Evolutionary conservation across 2,888 invertebrate species (phyloP).

Genomic region (Philhelius pedissequus): DNA sequence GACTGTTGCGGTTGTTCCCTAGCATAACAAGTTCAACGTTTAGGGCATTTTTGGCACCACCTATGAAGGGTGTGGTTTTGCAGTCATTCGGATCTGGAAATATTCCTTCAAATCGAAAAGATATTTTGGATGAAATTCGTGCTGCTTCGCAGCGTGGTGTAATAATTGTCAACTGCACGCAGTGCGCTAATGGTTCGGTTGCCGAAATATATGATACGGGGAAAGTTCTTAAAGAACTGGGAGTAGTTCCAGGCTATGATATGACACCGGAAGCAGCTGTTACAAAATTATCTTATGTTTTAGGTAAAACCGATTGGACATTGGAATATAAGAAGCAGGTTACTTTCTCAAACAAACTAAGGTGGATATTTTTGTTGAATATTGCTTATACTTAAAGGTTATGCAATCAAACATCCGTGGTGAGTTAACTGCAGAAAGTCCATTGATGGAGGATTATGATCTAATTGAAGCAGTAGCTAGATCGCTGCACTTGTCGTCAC

Average conservation of each 20-base stretch:
- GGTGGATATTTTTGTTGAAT: not conserved
- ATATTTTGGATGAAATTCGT: constrained; percentile 86
- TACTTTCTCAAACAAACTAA: not conserved
- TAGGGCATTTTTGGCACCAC: constrained; percentile 85
- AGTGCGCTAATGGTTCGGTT: constrained; percentile 92
- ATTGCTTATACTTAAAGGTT: constrained; percentile 81
- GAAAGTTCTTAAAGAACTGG: constrained; percentile 79
- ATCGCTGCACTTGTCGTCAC: constrained; percentile 81
- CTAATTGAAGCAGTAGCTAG: constrained; percentile 82
- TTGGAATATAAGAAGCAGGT: constrained; percentile 84
- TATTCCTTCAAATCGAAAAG: constrained; percentile 90
- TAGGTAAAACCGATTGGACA: constrained; percentile 87
- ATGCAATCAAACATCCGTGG: constrained; percentile 89
- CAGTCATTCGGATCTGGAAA: constrained; percentile 97
- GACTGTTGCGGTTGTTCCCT: constrained; percentile 92
- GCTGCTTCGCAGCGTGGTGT: constrained; percentile 88
- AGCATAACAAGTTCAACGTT: constrained; percentile 91
- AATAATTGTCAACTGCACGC: constrained; percentile 94
- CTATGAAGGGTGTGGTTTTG: constrained; percentile 90
- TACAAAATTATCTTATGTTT: constrained; percentile 92
- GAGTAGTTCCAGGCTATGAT: constrained; percentile 77
- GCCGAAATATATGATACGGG: constrained; percentile 91
- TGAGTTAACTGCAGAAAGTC: constrained; percentile 83
- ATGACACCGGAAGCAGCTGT: constrained; percentile 95
- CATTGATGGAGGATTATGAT: constrained; percentile 79